phyloP scores from a whole-genome alignment of 2,113 vertebrate genomes.

The Datnioides undecimradiatus region DNA sequence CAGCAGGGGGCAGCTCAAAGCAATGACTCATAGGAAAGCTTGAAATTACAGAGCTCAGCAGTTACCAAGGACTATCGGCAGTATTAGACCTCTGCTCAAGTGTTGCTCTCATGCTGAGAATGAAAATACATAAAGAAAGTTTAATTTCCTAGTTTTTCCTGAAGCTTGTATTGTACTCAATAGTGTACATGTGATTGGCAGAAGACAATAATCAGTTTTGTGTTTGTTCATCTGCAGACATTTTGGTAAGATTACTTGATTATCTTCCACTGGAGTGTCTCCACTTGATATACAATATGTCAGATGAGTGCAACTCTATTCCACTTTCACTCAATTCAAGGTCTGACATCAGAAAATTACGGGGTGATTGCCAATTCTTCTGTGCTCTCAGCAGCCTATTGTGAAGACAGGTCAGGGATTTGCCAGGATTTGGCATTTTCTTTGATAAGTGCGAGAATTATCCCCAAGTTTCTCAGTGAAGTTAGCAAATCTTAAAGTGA shows the following conservation, averaged over 20 bases:
- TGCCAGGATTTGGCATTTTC: conserved; percentile 64
- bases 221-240: conserved; percentile 33
- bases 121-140: background rate
- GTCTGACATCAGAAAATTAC: conserved; percentile 51
- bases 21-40: conserved; percentile 73
- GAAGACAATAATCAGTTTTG: conserved; percentile 22
- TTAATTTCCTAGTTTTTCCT: background rate
- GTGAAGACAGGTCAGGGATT: conserved; percentile 61
- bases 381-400: conserved; percentile 46
- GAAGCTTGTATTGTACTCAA: conserved; percentile 2
- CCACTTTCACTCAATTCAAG: conserved; percentile 20
- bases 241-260: conserved; percentile 34
- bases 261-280: conserved; percentile 45
- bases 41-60: conserved; percentile 72
- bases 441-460: conserved; percentile 52
- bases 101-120: conserved; percentile 26
- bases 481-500: conserved; percentile 37
- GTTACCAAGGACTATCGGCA: conserved; percentile 55
- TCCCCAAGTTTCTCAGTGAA: conserved; percentile 51
- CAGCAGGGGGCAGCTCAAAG: conserved; percentile 59
- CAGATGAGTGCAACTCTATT: conserved; percentile 54
- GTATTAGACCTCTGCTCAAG: conserved; percentile 30
- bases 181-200: conserved; percentile 1
- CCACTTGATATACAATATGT: conserved; percentile 24
- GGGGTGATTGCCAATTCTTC: conserved; percentile 51